Percentiles rank a stretch among this genome's conserved stretches.
phyloP scores from a whole-genome alignment of 2,113 vertebrate genomes.

The Pluvianellus socialis region DNA sequence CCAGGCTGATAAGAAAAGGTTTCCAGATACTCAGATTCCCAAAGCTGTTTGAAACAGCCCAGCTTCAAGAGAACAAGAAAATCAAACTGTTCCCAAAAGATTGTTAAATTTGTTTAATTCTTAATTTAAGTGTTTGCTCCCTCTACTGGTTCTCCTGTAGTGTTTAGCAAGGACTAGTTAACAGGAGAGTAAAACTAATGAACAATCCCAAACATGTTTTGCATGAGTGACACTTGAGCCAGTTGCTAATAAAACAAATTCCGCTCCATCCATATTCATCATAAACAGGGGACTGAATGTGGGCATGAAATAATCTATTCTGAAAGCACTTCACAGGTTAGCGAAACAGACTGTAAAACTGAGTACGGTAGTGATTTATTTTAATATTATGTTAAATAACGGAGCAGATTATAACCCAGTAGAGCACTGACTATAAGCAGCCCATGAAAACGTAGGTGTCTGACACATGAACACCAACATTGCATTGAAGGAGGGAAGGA shows the following conservation, averaged over 20 bases:
- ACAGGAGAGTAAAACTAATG: not conserved
- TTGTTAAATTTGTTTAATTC: not conserved
- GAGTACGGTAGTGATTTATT: not conserved
- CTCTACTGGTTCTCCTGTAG: slow-evolving; percentile 29
- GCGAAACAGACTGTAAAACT: slow-evolving; percentile 13
- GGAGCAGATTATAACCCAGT: not conserved
- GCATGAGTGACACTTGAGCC: not conserved
- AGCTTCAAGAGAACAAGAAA: not conserved
- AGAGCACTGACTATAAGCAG: not conserved
- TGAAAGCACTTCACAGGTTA: slow-evolving; percentile 11
- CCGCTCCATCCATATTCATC: not conserved
- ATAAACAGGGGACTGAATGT: not conserved
- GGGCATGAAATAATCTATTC: slow-evolving; percentile 5
- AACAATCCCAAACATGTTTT: not conserved
- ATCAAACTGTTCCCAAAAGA: not conserved
- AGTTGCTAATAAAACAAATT: slow-evolving; percentile 25
- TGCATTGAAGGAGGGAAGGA: not conserved
- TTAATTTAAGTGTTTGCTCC: slow-evolving; percentile 22
- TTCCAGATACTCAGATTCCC: not conserved
- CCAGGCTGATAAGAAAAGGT: not conserved
- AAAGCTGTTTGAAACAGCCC: not conserved
- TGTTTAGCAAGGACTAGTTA: not conserved
- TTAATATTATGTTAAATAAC: not conserved
- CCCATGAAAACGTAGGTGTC: not conserved
- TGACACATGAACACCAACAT: not conserved